These are phyloP conservation scores for Heliconius congener DNA, from an alignment of 1,140 invertebrate genomes.

Conservation along the genomic window DNA sequence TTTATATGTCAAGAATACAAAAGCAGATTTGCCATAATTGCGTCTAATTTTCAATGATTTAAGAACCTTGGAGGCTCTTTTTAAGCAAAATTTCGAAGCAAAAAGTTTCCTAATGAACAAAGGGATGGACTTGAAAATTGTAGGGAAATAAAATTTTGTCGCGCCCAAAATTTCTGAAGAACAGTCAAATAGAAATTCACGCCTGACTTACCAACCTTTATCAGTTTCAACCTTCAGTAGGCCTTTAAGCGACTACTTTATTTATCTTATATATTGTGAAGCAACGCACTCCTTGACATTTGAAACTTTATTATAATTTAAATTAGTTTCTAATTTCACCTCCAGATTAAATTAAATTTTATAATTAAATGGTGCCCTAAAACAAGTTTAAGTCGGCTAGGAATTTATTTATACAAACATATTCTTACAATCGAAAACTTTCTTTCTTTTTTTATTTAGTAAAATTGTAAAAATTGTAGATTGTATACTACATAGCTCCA, in stretches of 20 bases:
- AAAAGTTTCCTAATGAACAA: conserved; percentile 33
- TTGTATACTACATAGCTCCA: neutral
- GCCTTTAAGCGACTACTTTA: neutral
- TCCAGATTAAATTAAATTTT: neutral
- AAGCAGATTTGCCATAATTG: neutral
- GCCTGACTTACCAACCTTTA: conserved; percentile 26
- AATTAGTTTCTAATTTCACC: conserved; percentile 3
- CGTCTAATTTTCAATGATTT: conserved; percentile 6
- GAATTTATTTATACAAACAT: too few relatives aligned
- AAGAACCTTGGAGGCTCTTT: neutral
- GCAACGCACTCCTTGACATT: neutral
- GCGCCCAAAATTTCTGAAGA: conserved; percentile 22
- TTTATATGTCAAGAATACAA: neutral
- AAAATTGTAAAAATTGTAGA: neutral
- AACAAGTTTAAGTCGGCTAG: too few relatives aligned
- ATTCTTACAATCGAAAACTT: too few relatives aligned
- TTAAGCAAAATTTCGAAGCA: conserved; percentile 15
- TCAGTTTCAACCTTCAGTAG: conserved; percentile 11
- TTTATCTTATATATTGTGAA: conserved; percentile 5
- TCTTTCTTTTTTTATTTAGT: too few relatives aligned
- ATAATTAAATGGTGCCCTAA: neutral
- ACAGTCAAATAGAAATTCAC: conserved; percentile 24
- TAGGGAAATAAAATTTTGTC: conserved; percentile 29
- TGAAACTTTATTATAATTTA: neutral
- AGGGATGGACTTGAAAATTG: conserved; percentile 22